These are phyloP conservation scores for Eupithecia inturbata DNA, from an alignment of 2,888 invertebrate genomes.

Conservation along the genomic window DNA sequence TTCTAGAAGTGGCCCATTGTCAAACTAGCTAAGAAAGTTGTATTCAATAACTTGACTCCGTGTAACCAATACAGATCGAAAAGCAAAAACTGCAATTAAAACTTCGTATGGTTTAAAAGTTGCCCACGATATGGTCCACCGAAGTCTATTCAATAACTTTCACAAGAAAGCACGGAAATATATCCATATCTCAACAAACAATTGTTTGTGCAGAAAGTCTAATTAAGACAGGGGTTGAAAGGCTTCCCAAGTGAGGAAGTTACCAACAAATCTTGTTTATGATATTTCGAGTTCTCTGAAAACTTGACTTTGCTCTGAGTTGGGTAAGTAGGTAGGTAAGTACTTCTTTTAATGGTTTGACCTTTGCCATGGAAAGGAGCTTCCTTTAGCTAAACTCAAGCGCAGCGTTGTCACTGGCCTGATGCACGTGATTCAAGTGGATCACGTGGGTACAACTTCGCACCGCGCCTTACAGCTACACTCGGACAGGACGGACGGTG, in stretches of 20 bases:
- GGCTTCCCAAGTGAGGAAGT: conserved; percentile 9
- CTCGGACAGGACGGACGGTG: too few relatives aligned
- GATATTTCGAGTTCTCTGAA: neutral
- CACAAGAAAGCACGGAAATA: neutral
- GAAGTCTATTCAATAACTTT: neutral
- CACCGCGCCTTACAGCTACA: too few relatives aligned
- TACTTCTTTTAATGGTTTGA: too few relatives aligned
- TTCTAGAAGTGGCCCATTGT: too few relatives aligned
- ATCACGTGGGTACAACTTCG: too few relatives aligned
- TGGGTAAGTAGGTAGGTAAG: conserved; percentile 9
- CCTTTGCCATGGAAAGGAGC: too few relatives aligned
- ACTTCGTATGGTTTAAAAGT: neutral
- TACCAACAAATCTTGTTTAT: neutral
- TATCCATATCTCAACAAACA: conserved; percentile 7
- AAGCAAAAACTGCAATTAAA: neutral
- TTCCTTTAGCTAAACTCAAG: too few relatives aligned
- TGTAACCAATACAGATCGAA: neutral
- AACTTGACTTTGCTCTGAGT: conserved; percentile 6
- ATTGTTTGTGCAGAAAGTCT: neutral
- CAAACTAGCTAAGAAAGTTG: too few relatives aligned
- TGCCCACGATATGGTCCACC: neutral
- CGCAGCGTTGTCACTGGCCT: too few relatives aligned
- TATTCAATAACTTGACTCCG: too few relatives aligned
- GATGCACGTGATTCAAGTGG: too few relatives aligned
- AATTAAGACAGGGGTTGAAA: conserved; percentile 16